Conservation (phyloP, 2,888 invertebrate species). For the Actias luna region DNA sequence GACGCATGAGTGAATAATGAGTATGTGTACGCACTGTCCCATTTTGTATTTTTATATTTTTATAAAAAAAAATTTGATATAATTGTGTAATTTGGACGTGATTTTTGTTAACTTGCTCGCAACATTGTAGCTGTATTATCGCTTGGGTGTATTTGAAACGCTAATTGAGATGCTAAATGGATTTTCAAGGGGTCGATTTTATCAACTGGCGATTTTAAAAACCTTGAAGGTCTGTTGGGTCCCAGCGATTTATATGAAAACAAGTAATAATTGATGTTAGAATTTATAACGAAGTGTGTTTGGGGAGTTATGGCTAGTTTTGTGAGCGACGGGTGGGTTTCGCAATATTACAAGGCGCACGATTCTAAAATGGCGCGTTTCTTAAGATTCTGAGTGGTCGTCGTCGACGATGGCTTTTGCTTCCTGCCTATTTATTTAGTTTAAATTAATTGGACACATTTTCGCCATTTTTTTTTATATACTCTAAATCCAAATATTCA, state of each 20-base stretch:
- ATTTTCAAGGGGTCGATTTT: constrained; percentile 4
- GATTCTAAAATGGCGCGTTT: not conserved
- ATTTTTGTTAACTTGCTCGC: constrained; percentile 74
- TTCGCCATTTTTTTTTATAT: not conserved
- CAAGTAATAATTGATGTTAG: constrained; percentile 3
- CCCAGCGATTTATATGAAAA: not conserved
- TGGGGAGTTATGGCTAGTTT: constrained; percentile 8
- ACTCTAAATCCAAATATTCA: not conserved
- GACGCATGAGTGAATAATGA: constrained; percentile 59
- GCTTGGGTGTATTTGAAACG: constrained; percentile 47
- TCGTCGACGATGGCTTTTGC: not conserved
- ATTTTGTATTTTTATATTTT: constrained; percentile 82
- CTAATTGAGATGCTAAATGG: constrained; percentile 37
- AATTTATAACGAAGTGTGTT: constrained; percentile 3
- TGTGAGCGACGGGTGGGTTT: constrained; percentile 4
- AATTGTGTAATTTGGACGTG: constrained; percentile 75
- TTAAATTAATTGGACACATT: not conserved
- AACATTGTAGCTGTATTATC: constrained; percentile 53
- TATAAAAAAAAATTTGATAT: constrained; percentile 75
- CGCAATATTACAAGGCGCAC: not conserved
- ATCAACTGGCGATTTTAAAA: constrained; percentile 13
- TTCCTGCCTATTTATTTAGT: not conserved
- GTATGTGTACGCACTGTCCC: constrained; percentile 71
- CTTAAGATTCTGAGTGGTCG: not conserved
- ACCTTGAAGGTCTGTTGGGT: constrained; percentile 1